phyloP scores from a whole-genome alignment of 2,888 invertebrate species.

The Xestia c-nigrum region DNA sequence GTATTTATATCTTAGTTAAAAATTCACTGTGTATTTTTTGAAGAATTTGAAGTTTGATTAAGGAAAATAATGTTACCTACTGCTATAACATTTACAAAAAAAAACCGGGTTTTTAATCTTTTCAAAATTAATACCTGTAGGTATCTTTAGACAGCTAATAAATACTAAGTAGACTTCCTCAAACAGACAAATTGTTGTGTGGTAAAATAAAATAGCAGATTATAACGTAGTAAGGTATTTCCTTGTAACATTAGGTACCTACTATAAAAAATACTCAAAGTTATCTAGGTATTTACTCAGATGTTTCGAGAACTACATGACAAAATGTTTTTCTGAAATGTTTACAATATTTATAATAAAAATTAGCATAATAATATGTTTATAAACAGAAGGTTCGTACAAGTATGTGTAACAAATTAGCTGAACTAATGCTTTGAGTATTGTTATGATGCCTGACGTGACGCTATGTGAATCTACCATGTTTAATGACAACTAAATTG shows the following conservation, averaged over 20 bases:
- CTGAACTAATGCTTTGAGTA: slow-evolving; percentile 35
- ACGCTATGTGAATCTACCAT: slow-evolving; percentile 13
- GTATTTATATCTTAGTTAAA: neutral
- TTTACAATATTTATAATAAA: neutral
- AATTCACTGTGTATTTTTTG: neutral
- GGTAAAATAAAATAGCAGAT: neutral
- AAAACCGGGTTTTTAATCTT: neutral
- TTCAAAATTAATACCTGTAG: neutral
- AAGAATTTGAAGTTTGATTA: slow-evolving; percentile 3
- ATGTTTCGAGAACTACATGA: neutral
- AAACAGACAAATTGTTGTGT: neutral
- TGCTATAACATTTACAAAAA: neutral
- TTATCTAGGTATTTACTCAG: neutral
- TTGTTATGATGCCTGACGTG: slow-evolving; percentile 23
- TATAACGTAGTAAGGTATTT: neutral
- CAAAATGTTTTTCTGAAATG: slow-evolving; percentile 13
- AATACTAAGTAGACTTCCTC: neutral
- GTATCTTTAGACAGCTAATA: neutral
- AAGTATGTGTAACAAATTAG: slow-evolving; percentile 17
- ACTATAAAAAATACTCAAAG: neutral
- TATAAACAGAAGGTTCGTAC: neutral
- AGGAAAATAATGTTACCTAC: neutral
- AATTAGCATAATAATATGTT: slow-evolving; percentile 10
- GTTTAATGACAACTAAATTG: slow-evolving; percentile 33
- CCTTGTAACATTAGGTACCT: neutral